These are phyloP conservation scores for Lamprotornis superbus DNA, from an alignment of 2,113 vertebrate species.

Conservation along the genomic window DNA sequence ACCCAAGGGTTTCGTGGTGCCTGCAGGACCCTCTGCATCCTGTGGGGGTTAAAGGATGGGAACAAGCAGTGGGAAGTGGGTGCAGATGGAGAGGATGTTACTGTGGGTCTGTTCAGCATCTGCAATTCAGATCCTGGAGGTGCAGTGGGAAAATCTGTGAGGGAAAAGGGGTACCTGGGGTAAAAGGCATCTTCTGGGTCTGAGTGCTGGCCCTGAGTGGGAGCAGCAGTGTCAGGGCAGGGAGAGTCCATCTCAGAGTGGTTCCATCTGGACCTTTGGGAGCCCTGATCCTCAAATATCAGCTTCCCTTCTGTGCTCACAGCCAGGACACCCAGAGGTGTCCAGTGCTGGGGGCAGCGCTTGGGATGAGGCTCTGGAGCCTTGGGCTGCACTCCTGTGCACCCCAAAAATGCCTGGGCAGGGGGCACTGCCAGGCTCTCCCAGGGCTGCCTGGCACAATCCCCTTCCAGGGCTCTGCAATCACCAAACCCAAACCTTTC, in stretches of 20 bases:
- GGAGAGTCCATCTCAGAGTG: background rate
- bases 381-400: constrained; percentile 13
- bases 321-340: background rate
- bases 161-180: background rate
- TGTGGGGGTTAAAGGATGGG: background rate
- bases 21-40: background rate
- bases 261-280: background rate
- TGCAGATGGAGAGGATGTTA: accelerated
- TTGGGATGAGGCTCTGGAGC: background rate
- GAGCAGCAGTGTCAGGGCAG: accelerated
- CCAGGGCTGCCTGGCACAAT: background rate
- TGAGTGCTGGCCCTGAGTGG: background rate
- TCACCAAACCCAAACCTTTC: background rate
- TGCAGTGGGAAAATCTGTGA: background rate
- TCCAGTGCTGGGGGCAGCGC: background rate
- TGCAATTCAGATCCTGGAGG: background rate
- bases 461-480: constrained; percentile 36
- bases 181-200: accelerated
- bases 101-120: background rate
- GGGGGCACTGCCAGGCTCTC: background rate
- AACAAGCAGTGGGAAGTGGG: background rate
- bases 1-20: background rate
- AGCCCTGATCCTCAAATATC: background rate
- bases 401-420: background rate
- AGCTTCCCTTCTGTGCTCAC: background rate